phyloP scores from a whole-genome alignment of 2,113 vertebrate species.

The Phyllostomus hastatus region DNA sequence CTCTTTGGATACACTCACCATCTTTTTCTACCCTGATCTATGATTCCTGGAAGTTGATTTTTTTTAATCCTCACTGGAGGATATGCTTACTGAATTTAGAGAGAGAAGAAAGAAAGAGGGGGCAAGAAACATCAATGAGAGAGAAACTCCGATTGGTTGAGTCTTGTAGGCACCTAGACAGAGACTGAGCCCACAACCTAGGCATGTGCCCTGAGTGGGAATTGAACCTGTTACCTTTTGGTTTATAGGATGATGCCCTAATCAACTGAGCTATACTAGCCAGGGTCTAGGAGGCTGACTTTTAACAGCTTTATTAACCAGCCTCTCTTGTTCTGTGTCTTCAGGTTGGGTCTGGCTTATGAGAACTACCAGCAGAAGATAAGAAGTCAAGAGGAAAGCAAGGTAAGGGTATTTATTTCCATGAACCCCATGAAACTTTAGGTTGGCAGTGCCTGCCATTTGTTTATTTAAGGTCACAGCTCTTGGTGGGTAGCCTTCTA shows the following conservation, averaged over 20 bases:
- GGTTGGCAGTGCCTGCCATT: neutral
- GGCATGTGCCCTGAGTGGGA: neutral
- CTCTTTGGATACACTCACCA: neutral
- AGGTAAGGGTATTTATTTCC: neutral
- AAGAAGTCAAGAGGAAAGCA: neutral
- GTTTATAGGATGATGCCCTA: neutral
- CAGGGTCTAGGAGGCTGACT: neutral
- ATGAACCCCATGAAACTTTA: neutral
- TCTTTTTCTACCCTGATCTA: neutral
- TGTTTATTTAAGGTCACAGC: neutral
- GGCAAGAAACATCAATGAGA: neutral
- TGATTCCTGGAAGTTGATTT: neutral
- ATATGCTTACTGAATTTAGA: no score
- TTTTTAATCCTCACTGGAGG: no score
- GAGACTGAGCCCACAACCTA: neutral
- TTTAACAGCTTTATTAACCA: neutral
- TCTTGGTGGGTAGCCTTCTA: neutral
- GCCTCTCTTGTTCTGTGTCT: neutral
- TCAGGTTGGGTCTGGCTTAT: neutral
- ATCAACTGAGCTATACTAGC: neutral
- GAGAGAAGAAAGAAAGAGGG: neutral
- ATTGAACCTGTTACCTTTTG: neutral
- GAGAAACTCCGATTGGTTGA: neutral
- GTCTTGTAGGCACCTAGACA: neutral
- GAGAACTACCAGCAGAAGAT: neutral